phyloP scores from a whole-genome alignment of 2,888 invertebrate species.

The Notodonta ziczac region DNA sequence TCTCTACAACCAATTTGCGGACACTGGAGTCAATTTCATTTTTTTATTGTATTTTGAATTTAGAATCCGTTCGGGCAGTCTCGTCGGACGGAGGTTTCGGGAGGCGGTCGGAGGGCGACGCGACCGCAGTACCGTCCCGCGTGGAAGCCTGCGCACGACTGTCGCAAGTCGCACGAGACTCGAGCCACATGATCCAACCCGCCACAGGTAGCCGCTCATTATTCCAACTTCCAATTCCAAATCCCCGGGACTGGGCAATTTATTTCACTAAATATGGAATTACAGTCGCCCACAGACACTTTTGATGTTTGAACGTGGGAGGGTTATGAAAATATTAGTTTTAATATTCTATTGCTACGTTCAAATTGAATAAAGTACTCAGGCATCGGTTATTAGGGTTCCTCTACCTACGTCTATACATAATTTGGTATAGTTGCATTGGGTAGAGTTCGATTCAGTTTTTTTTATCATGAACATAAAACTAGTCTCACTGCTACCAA shows the following conservation, averaged over 20 bases:
- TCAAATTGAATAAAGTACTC: no score
- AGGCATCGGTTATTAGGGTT: no score
- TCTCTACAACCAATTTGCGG: constrained; percentile 33
- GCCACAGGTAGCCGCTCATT: constrained; percentile 79
- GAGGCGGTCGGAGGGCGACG: constrained; percentile 54
- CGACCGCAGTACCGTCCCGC: constrained; percentile 71
- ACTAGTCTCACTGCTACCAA: no score
- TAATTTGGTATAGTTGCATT: no score
- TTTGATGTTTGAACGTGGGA: constrained; percentile 12
- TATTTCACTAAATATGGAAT: constrained; percentile 33
- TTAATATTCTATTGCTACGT: neutral
- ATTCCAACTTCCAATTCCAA: constrained; percentile 60
- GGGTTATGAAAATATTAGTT: constrained; percentile 9
- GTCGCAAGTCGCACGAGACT: constrained; percentile 62
- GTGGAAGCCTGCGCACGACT: constrained; percentile 82
- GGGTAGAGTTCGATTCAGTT: no score
- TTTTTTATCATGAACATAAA: no score
- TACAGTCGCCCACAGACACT: constrained; percentile 21
- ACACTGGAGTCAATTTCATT: constrained; percentile 16
- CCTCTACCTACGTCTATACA: no score
- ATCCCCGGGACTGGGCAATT: constrained; percentile 55
- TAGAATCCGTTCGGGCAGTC: constrained; percentile 40
- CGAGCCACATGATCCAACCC: constrained; percentile 61
- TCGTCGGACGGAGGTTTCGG: constrained; percentile 60
- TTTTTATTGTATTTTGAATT: constrained; percentile 25